Evolutionary conservation across 2,113 vertebrate species (phyloP).

Genomic region (Corythoichthys intestinalis): DNA sequence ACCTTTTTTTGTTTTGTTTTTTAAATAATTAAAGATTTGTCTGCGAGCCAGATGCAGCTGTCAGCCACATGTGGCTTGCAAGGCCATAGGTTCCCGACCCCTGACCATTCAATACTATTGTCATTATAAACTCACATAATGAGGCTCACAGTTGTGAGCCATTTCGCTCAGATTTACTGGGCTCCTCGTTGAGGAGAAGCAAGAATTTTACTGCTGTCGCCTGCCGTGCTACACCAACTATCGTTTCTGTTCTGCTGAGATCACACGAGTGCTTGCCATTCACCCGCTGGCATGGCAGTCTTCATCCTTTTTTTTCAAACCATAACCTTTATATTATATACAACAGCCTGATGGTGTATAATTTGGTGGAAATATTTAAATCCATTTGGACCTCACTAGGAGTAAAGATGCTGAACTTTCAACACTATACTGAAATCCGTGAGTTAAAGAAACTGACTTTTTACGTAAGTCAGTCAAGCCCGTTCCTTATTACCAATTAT

Average conservation of each 20-base stretch:
- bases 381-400: too few relatives aligned
- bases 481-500: too few relatives aligned
- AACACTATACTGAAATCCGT: too few relatives aligned
- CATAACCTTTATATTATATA: neutral
- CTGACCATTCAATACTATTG: neutral
- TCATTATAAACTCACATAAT: neutral
- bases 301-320: constrained; percentile 40
- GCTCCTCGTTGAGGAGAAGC: constrained; percentile 5
- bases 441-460: too few relatives aligned
- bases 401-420: too few relatives aligned
- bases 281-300: constrained; percentile 27
- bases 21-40: too few relatives aligned
- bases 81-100: too few relatives aligned
- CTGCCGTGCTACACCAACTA: constrained; percentile 37
- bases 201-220: constrained; percentile 51
- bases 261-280: constrained; percentile 40
- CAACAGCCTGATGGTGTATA: neutral
- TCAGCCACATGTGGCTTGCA: too few relatives aligned
- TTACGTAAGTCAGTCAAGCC: too few relatives aligned
- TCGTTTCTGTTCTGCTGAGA: constrained; percentile 41
- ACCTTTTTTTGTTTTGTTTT: too few relatives aligned
- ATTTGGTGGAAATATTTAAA: neutral
- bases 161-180: constrained; percentile 8
- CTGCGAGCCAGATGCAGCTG: too few relatives aligned
- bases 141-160: neutral